Evolutionary conservation across 2,113 vertebrate genomes (phyloP).

Genomic region (Ophthalmolycus amberensis): DNA sequence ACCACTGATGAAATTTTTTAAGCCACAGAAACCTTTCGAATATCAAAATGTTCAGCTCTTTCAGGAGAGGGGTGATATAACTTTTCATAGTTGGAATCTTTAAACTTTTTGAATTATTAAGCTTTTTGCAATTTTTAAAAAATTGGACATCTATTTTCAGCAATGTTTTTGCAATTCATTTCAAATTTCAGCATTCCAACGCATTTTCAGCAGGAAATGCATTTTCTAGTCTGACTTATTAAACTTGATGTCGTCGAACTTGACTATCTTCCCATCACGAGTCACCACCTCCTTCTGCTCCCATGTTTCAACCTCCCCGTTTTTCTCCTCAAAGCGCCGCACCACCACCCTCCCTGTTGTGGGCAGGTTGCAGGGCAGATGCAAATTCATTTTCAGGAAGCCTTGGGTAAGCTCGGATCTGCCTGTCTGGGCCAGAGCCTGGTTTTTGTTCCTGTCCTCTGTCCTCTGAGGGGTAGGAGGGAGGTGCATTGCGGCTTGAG

Average conservation of each 20-base stretch:
- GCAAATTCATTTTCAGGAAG: constrained; percentile 58
- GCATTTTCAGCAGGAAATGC: no score
- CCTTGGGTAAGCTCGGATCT: background rate
- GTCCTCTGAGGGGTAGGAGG: constrained; percentile 14
- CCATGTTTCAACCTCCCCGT: constrained; percentile 61
- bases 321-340: constrained; percentile 58
- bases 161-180: no score
- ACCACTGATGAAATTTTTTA: no score
- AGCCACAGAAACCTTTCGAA: no score
- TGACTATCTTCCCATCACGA: constrained; percentile 72
- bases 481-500: background rate
- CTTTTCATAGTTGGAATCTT: no score
- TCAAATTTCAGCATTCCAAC: no score
- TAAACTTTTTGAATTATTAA: no score
- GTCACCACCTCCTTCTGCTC: constrained; percentile 77
- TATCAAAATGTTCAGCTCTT: no score
- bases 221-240: constrained; percentile 27
- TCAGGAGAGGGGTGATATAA: no score
- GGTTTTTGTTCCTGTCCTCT: constrained; percentile 30
- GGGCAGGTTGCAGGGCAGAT: constrained; percentile 65
- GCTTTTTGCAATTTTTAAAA: no score
- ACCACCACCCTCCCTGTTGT: constrained; percentile 61
- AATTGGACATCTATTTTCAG: no score
- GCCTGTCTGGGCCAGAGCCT: background rate
- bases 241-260: constrained; percentile 71